Base-by-base conservation (phyloP, 1,140 invertebrate species). In the Heliconius hermathena region DNA sequence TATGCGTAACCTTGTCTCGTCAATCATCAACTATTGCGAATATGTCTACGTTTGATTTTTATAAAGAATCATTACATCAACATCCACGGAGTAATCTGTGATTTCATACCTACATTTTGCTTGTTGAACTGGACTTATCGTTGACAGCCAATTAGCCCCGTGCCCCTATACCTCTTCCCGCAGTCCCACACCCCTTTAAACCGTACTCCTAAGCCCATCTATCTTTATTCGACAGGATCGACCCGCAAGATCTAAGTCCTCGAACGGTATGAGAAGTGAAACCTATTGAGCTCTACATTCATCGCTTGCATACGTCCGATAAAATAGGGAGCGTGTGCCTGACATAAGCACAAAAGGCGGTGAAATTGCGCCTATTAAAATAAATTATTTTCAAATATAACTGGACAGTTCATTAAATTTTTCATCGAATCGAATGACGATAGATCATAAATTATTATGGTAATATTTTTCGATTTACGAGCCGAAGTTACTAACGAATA, bases 191-290 rank as follows among this genome's bases (percentile, higher is more conserved):
- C 76, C 85, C 83, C 85, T 81, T 85, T 82, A 87, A 87, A 84
- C 86, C 87, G 81, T 86, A 86, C 86, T 89, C 85, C 85, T 83
- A 82, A 79, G 84, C 84, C 88, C 90, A 91, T 93, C 88, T 91
- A 93, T 94, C 91, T 93, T 93, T 93, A 93, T 94, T 93, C 88
- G 89, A 94, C 87, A 88, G 86, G 85, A 90, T 89, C 84, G 83
- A 81, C 83, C 83, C 85, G 84, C 84, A 86, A 85, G 83, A 86
- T 81, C 85, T 85, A 87, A 86, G 82, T 85, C 84, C 84, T 90
- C 84, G 79, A 89, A 87, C 83, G 83, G 77, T 81, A 73, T 81
- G 81, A 85, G 81, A 76, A 78, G 77, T 82, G 83, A 89, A 84
- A 85, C 75, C 83, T 78, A 88, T 80, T 86, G 83, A 81, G 80